Percentiles rank a stretch among this genome's conserved stretches.
Conservation (phyloP, 1,140 invertebrate species). For the Drosophila mauritiana region DNA sequence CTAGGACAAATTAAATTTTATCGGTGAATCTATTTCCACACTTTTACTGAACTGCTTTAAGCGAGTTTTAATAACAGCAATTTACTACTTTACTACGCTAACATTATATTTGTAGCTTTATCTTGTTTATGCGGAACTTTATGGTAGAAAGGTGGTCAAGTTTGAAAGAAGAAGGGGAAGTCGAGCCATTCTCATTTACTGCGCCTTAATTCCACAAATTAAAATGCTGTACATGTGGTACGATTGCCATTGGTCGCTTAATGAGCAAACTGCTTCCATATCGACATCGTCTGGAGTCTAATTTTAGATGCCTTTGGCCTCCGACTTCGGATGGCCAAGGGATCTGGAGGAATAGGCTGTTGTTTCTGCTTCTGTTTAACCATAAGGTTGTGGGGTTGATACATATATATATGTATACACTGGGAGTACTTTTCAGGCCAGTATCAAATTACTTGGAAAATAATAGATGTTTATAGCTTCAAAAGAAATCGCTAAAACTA, state of each 20-base stretch:
- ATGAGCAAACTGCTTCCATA: constrained; percentile 53
- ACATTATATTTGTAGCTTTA: background rate
- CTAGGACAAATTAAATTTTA: constrained; percentile 26
- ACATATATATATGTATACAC: constrained; percentile 1
- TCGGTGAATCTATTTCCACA: constrained; percentile 19
- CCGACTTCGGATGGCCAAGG: constrained; percentile 17
- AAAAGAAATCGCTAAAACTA: too few species aligned
- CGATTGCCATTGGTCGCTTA: constrained; percentile 53
- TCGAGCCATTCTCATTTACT: constrained; percentile 53
- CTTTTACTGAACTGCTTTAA: constrained; percentile 20
- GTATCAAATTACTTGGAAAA: too few species aligned
- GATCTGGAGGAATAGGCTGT: constrained; percentile 23
- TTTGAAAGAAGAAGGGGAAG: background rate
- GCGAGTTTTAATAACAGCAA: constrained; percentile 39
- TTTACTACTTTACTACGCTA: constrained; percentile 5
- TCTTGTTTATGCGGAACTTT: background rate
- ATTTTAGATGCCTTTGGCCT: constrained; percentile 63
- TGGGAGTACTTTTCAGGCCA: background rate
- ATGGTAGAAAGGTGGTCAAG: background rate
- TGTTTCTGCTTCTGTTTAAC: constrained; percentile 19
- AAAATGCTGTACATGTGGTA: constrained; percentile 69
- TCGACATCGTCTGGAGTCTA: constrained; percentile 72
- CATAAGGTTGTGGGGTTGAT: constrained; percentile 14
- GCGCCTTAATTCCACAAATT: constrained; percentile 70
- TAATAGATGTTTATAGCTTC: too few species aligned